These are phyloP conservation scores for Pithys albifrons DNA, from an alignment of 2,113 vertebrate species.

Conservation along the genomic window DNA sequence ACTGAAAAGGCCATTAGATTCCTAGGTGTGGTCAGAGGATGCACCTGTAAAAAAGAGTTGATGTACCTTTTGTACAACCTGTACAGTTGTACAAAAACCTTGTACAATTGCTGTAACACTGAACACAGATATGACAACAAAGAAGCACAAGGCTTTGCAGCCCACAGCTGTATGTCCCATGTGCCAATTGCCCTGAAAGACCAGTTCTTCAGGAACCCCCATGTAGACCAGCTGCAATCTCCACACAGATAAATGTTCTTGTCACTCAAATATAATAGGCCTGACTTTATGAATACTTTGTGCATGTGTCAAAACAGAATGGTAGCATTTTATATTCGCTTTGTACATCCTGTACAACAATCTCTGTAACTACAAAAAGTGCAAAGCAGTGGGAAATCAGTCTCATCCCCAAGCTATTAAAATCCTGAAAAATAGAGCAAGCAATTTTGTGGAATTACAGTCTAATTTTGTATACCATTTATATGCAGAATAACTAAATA, in stretches of 20 bases:
- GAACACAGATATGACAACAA: neutral
- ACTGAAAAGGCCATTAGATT: neutral
- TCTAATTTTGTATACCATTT: neutral
- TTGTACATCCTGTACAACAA: neutral
- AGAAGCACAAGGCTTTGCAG: neutral
- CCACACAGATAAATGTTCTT: neutral
- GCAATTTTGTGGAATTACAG: neutral
- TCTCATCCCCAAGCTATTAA: neutral
- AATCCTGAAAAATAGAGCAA: constrained; percentile 2
- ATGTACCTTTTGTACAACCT: neutral
- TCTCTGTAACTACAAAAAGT: neutral
- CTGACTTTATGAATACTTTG: neutral
- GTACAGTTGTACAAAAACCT: neutral
- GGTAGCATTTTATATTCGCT: neutral
- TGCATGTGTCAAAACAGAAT: neutral
- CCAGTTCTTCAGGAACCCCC: neutral
- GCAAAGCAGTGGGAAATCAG: neutral
- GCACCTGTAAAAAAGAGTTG: neutral
- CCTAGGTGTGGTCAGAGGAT: neutral
- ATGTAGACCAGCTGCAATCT: neutral
- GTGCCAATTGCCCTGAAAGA: neutral
- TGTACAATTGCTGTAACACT: neutral
- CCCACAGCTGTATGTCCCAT: neutral
- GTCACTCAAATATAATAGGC: neutral
- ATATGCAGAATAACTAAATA: neutral